These are phyloP conservation scores for Chloromyia formosa DNA, from an alignment of 2,888 invertebrate genomes.

Conservation along the genomic window DNA sequence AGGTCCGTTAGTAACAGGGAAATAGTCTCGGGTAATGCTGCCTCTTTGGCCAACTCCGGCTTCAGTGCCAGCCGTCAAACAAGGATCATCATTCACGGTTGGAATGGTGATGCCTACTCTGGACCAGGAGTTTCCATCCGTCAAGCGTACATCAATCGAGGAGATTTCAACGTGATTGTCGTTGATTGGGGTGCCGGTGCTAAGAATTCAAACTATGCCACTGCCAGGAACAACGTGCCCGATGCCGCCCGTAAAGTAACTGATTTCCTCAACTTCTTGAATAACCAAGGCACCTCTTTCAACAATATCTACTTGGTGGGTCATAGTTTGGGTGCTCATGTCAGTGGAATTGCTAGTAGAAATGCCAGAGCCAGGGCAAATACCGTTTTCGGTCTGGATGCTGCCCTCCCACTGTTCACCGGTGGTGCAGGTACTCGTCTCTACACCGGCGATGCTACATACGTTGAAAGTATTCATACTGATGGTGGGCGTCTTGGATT, in stretches of 20 bases:
- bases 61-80: slow-evolving; percentile 53
- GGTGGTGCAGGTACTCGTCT: slow-evolving; percentile 16
- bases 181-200: slow-evolving; percentile 46
- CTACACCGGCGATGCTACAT: slow-evolving; percentile 49
- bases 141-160: slow-evolving; percentile 21
- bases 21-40: slow-evolving; percentile 48
- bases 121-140: background rate
- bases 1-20: slow-evolving; percentile 48
- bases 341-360: slow-evolving; percentile 52
- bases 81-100: slow-evolving; percentile 41
- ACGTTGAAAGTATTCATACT: slow-evolving; percentile 55
- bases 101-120: slow-evolving; percentile 11
- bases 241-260: slow-evolving; percentile 49
- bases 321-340: slow-evolving; percentile 54
- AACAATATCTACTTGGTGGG: slow-evolving; percentile 50
- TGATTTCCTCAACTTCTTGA: slow-evolving; percentile 44
- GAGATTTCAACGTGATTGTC: slow-evolving; percentile 42
- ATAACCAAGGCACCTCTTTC: background rate
- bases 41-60: slow-evolving; percentile 49
- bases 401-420: slow-evolving; percentile 33
- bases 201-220: slow-evolving; percentile 29
- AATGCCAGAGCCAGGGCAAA: slow-evolving; percentile 1
- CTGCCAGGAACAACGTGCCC: slow-evolving; percentile 24
- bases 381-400: slow-evolving; percentile 44
- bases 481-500: slow-evolving; percentile 52